phyloP scores from a whole-genome alignment of 2,888 invertebrate species.

The Aproaerema taeniolella region DNA sequence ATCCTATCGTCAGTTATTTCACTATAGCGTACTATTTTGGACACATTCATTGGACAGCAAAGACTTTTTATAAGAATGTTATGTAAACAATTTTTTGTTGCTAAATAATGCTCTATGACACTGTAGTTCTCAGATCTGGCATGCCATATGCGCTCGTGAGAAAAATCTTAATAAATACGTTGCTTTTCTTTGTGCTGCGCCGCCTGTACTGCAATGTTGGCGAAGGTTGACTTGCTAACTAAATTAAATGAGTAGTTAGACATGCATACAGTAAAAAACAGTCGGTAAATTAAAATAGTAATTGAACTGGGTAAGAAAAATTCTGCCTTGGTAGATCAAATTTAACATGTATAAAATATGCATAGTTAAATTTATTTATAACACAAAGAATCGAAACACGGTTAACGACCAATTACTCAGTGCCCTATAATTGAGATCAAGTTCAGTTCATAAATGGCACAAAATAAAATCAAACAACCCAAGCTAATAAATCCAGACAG shows the following conservation, averaged over 20 bases:
- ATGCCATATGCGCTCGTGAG: slow-evolving; percentile 54
- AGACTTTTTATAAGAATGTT: no score
- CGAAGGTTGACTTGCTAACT: background rate
- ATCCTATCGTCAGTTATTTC: no score
- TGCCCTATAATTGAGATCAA: slow-evolving; percentile 57
- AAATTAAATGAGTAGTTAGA: no score
- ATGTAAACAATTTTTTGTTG: no score
- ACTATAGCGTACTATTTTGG: no score
- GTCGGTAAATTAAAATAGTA: no score
- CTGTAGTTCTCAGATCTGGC: slow-evolving; percentile 24
- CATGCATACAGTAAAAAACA: no score
- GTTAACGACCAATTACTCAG: slow-evolving; percentile 67
- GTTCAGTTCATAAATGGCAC: slow-evolving; percentile 42
- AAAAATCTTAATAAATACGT: slow-evolving; percentile 54
- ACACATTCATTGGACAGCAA: no score
- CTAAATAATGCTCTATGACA: slow-evolving; percentile 37
- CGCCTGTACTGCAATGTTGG: slow-evolving; percentile 31
- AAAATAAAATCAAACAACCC: slow-evolving; percentile 34
- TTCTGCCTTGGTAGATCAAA: no score
- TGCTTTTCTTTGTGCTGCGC: slow-evolving; percentile 50
- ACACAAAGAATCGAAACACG: slow-evolving; percentile 48
- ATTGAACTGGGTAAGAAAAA: no score
- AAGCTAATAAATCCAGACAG: slow-evolving; percentile 59
- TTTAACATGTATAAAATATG: no score
- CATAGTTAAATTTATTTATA: slow-evolving; percentile 28